Percentiles rank a stretch among this genome's conserved stretches.
phyloP scores from a whole-genome alignment of 2,113 vertebrate genomes.

The Cochlearius cochlearius region DNA sequence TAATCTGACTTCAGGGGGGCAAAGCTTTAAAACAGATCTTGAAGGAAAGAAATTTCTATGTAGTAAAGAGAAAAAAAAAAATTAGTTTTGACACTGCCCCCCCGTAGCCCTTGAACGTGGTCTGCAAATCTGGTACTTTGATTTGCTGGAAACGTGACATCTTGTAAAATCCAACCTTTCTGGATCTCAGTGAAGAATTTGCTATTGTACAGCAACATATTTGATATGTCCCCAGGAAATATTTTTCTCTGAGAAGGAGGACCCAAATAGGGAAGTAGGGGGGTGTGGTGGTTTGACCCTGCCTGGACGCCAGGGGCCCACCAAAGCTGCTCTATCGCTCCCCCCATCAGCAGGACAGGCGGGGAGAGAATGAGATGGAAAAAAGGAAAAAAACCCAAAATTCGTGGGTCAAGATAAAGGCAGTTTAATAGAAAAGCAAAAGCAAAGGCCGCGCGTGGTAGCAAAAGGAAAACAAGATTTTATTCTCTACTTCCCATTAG shows the following conservation, averaged over 20 bases:
- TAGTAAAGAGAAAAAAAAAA: not conserved
- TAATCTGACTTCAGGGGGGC: not conserved
- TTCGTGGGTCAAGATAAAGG: too few relatives aligned
- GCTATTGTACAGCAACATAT: not conserved
- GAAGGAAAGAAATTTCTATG: not conserved
- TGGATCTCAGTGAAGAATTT: not conserved
- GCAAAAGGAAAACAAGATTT: too few relatives aligned
- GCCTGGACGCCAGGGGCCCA: too few relatives aligned
- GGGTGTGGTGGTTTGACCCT: too few relatives aligned
- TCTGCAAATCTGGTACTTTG: not conserved
- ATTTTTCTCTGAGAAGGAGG: not conserved
- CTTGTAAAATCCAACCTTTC: not conserved
- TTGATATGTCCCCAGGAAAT: not conserved
- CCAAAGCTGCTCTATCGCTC: too few relatives aligned
- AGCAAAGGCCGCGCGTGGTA: too few relatives aligned
- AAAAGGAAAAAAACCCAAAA: too few relatives aligned
- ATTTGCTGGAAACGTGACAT: not conserved
- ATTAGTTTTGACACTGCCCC: not conserved
- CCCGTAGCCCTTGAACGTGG: not conserved
- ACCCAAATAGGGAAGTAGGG: not conserved
- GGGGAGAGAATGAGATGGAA: too few relatives aligned
- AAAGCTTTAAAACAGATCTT: not conserved
- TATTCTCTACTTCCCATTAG: too few relatives aligned
- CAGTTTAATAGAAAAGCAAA: too few relatives aligned
- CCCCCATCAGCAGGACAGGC: too few relatives aligned